Evolutionary conservation across 2,888 invertebrate species (phyloP), one percentile per base, ranked within the genome.

Genomic region (Aporophyla nigra): DNA sequence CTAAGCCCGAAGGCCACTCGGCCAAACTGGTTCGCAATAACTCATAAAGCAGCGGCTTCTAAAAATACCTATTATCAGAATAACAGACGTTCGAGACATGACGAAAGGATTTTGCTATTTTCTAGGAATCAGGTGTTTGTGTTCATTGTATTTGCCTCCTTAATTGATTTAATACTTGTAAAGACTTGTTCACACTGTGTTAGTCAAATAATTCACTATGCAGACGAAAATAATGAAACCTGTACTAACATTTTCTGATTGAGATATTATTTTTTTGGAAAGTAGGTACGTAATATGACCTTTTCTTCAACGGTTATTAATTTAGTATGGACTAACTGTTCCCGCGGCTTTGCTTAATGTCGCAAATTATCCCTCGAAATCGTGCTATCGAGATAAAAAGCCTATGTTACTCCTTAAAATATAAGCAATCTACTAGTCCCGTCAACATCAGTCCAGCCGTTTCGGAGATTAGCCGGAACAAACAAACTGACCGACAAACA

Each of bases 1-100:
- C 83, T 78, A 70, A 83, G 77, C 63, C 61, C 65, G 80, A 85
- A 85, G 86, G 86, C 71, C 83, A 79, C 70, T 24, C 69, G 46
- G 24, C 63, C 61, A 75, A 85, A 85, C 85, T 83, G 49, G 86
- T 85, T 83, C 80, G 71, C 75, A 53, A 77, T 80, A 85, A 85
- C 68, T 85, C 83, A 83, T 83, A 85, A 80, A 85, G 53, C 67
- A 9, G 74, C 66, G 67, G 65, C 71, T 80, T 74, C 74, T 83
- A 77, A 85, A 84, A 83, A 85, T 85, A 85, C 73, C 73, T 85
- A 85, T 83, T 78, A 43, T 46, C 43, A 7, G 12, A 10, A 54
- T 43, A 85, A 76, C 67, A 73, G 76, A 63, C 59, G 85, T 80
- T 80, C n/a, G 76, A 76, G 73, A 82, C 65, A 65, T 53, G 40